These are phyloP conservation scores for Picathartes gymnocephalus DNA, from an alignment of 2,113 vertebrate genomes.

Conservation along the genomic window DNA sequence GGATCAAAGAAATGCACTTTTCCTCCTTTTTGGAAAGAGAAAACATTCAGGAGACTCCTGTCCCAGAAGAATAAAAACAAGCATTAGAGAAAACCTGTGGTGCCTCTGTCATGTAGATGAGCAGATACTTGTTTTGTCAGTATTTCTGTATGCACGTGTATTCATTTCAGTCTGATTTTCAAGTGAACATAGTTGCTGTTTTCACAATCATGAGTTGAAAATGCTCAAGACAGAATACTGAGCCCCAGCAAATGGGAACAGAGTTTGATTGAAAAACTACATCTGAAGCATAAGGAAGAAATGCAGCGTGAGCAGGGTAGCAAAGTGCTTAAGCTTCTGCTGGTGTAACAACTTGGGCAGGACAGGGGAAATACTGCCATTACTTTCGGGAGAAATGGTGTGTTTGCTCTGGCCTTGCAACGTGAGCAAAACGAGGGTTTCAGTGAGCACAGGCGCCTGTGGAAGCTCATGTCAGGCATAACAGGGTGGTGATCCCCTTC, in stretches of 20 bases:
- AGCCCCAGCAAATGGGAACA: background rate
- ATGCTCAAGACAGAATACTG: background rate
- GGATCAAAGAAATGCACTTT: background rate
- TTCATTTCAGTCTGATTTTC: background rate
- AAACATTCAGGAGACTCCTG: background rate
- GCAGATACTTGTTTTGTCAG: background rate
- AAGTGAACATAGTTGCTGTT: background rate
- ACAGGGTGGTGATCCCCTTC: background rate
- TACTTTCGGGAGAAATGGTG: background rate
- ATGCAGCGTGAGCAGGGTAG: background rate
- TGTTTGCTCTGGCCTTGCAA: background rate
- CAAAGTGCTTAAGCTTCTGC: background rate
- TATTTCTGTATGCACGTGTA: background rate
- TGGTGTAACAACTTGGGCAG: background rate
- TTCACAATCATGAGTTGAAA: background rate
- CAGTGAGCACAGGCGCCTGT: background rate
- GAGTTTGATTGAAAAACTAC: background rate
- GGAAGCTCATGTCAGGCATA: background rate
- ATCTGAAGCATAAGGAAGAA: background rate
- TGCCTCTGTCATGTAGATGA: background rate
- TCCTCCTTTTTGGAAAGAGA: background rate
- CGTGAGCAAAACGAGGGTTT: background rate
- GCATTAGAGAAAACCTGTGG: background rate
- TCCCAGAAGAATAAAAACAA: background rate
- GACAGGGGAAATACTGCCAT: background rate